phyloP scores from a whole-genome alignment of 2,888 invertebrate species.

The Drosophila sordidula region DNA sequence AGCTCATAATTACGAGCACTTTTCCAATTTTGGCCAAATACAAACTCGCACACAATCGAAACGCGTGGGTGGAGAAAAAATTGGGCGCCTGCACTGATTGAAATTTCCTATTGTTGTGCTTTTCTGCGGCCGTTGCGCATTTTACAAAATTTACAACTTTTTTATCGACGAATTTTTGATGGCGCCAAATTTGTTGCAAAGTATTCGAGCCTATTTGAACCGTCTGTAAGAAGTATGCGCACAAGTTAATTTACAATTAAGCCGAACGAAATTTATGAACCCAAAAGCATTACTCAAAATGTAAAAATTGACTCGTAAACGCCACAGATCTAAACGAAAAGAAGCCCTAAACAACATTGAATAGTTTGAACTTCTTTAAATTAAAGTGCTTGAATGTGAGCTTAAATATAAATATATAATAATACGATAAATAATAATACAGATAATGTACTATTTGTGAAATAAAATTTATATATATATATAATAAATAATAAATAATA shows the following conservation, averaged over 20 bases:
- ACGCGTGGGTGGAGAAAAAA: no score
- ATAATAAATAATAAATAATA: no score
- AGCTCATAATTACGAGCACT: conserved; percentile 60
- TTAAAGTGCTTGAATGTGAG: no score
- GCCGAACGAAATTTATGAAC: conserved; percentile 6
- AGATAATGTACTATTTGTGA: no score
- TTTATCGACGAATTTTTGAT: conserved; percentile 37
- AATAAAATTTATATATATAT: no score
- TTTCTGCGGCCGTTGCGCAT: conserved; percentile 16
- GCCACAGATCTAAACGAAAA: no score
- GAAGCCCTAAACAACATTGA: no score
- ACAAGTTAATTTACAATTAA: conserved; percentile 4
- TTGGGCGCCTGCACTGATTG: conserved; percentile 31
- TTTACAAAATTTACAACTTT: conserved; percentile 38
- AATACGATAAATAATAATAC: no score
- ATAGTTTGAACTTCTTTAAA: no score
- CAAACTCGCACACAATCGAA: background rate
- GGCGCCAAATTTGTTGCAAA: conserved; percentile 20
- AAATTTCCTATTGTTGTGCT: conserved; percentile 27
- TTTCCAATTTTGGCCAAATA: conserved; percentile 13
- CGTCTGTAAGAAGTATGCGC: conserved; percentile 31
- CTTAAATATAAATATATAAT: no score
- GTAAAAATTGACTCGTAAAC: background rate
- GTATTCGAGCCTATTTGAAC: conserved; percentile 7
- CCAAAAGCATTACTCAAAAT: background rate